Evolutionary conservation across 2,888 invertebrate species (phyloP), one percentile per base, ranked within the genome.

Genomic region (Adela reaumurella): DNA sequence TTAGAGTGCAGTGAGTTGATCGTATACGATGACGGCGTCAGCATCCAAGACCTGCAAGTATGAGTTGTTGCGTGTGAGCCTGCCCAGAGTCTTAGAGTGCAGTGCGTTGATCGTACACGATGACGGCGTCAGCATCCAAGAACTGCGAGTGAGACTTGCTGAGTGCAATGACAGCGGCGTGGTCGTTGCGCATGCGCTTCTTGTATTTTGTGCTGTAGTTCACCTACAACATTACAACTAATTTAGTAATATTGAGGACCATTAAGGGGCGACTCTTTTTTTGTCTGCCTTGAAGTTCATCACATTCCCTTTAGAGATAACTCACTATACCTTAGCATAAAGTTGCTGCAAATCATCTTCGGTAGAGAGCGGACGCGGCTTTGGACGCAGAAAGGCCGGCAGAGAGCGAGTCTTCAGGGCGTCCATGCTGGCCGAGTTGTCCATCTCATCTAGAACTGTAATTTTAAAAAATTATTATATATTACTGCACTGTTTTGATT

Each of bases 21-120:
- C n/a, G n/a, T n/a, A n/a, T n/a, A n/a, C n/a, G n/a, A n/a, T n/a
- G n/a, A 24, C 10, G 10, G 6, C 6, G 5, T 10, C 90, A 54
- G 52, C 46, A 56, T 56, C 5, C 17, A 43, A 8, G 5, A 17
- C 43, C 5, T 8, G 5, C 17, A 17, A 6, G 81, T 77, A 57
- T 84, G 83, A 4, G 82, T 84, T 60, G 84, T 84, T 54, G 81
- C 77, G 46, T 49, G 59, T 55, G 62, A 58, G 47, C 62, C 59
- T 57, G 80, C 73, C 53, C 80, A 62, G 59, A 76, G 60, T 84
- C 83, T 59, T 80, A 89, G 46, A 91, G 82, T 8, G 88, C 89
- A 28, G 90, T 91, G 55, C 90, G 74, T 74, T 91, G 90, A 63
- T 90, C 89, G 64, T 89, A 90, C 11, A 91, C 89, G 53, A 91